Conservation (phyloP, 1,140 invertebrate species). For the Megathymus violae region DNA sequence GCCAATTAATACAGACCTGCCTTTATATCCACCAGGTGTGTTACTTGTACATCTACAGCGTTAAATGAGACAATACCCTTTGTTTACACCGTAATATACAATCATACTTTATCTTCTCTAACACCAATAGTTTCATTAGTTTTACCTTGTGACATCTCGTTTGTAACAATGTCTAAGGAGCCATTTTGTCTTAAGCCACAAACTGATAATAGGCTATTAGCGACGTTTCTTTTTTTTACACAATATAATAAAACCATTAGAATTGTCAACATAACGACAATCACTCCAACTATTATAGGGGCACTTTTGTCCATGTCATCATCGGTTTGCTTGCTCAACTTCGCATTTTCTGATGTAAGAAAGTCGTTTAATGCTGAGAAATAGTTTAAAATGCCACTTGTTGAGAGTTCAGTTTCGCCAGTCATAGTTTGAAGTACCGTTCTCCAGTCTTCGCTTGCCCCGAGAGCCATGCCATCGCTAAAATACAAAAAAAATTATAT, state of each 20-base stretch:
- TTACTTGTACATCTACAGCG: no score
- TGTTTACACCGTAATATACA: not conserved
- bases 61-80: not conserved
- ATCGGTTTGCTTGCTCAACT: constrained; percentile 40
- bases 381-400: constrained; percentile 76
- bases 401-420: constrained; percentile 83
- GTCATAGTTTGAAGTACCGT: constrained; percentile 86
- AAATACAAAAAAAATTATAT: constrained; percentile 42
- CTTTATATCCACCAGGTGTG: no score
- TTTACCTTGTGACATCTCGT: constrained; percentile 61
- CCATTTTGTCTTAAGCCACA: constrained; percentile 75
- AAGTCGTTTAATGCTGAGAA: constrained; percentile 71
- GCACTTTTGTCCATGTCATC: constrained; percentile 67
- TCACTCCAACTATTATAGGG: constrained; percentile 66
- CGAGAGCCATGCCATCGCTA: constrained; percentile 85
- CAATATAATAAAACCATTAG: constrained; percentile 69
- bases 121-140: constrained; percentile 59
- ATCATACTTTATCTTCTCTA: constrained; percentile 69
- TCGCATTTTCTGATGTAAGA: constrained; percentile 65
- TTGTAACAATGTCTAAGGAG: constrained; percentile 74
- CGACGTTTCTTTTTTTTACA: constrained; percentile 62
- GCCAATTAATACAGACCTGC: no score
- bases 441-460: constrained; percentile 86
- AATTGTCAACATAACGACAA: constrained; percentile 60
- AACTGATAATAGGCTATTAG: constrained; percentile 54